Evolutionary conservation across 37 sponge, comb jelly and placozoan genomes (phyloP).

Genomic region (Axinella damicornis): DNA sequence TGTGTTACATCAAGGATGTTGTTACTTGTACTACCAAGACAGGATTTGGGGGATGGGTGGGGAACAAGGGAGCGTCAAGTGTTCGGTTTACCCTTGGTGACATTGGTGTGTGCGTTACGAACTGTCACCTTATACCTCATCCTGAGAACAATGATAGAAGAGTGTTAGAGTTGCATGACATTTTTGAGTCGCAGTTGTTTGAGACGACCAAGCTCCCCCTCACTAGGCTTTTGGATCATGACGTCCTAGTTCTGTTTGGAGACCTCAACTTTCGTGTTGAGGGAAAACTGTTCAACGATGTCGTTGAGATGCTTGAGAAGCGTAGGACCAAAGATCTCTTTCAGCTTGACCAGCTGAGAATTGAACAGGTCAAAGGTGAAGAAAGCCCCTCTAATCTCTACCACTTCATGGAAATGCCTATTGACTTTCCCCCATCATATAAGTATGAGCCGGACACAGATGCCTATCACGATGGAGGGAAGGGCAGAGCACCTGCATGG

Average conservation of each 20-base stretch:
- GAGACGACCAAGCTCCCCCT: background rate
- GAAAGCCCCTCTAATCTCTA: constrained; percentile 37
- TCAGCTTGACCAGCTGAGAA: constrained; percentile 60
- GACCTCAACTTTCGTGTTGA: constrained; percentile 85
- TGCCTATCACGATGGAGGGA: constrained; percentile 56
- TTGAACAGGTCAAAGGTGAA: constrained; percentile 62
- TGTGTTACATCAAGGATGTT: constrained; percentile 70
- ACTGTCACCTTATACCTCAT: constrained; percentile 82
- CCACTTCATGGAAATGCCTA: constrained; percentile 70
- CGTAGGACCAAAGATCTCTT: constrained; percentile 29
- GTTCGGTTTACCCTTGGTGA: constrained; percentile 66
- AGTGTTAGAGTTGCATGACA: constrained; percentile 62
- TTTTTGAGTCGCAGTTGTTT: constrained; percentile 54
- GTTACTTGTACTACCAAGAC: constrained; percentile 55
- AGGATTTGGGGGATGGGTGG: constrained; percentile 77
- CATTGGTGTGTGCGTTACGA: constrained; percentile 69
- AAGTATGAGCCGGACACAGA: constrained; percentile 72
- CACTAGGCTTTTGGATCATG: constrained; percentile 46
- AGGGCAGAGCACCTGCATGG: constrained; percentile 81
- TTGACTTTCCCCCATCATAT: constrained; percentile 74
- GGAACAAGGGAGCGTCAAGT: constrained; percentile 84
- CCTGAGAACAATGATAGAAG: constrained; percentile 62
- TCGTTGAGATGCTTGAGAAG: constrained; percentile 7
- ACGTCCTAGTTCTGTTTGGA: constrained; percentile 77
- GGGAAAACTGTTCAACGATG: constrained; percentile 62